phyloP scores from a whole-genome alignment of 2,888 invertebrate species.

The Pyrrhia umbra region DNA sequence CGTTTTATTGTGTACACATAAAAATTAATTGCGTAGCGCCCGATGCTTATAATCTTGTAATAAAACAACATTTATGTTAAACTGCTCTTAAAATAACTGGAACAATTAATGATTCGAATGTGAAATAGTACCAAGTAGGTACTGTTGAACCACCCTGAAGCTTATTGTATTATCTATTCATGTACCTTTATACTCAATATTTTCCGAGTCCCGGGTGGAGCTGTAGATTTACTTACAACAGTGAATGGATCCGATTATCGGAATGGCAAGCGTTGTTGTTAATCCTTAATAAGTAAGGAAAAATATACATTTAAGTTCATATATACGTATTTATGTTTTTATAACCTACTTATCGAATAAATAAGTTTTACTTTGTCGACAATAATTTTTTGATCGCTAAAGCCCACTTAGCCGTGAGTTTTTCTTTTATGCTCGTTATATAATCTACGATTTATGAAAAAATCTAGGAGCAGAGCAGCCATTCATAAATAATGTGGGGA shows the following conservation, averaged over 20 bases:
- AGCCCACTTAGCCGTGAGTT: too few relatives aligned
- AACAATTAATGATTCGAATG: slow-evolving; percentile 21
- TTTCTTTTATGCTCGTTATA: too few relatives aligned
- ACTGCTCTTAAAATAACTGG: slow-evolving; percentile 26
- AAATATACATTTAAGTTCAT: too few relatives aligned
- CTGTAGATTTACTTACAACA: slow-evolving; percentile 5
- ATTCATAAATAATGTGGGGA: too few relatives aligned
- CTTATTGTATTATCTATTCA: neutral
- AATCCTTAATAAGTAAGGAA: neutral
- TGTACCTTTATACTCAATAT: neutral
- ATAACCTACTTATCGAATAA: too few relatives aligned
- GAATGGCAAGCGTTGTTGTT: neutral
- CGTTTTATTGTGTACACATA: slow-evolving; percentile 51
- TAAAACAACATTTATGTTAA: slow-evolving; percentile 44
- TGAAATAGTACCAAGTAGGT: slow-evolving; percentile 5
- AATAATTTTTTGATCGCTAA: too few relatives aligned
- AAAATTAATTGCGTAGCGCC: slow-evolving; percentile 46
- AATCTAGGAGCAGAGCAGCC: too few relatives aligned
- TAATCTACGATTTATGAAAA: too few relatives aligned
- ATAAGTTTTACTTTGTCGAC: too few relatives aligned
- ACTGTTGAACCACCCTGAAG: slow-evolving; percentile 18
- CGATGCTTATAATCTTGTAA: slow-evolving; percentile 30
- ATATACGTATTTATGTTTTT: too few relatives aligned
- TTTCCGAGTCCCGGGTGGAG: neutral
- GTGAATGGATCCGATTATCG: neutral